Base-by-base conservation (phyloP, 1,140 invertebrate species). In the Doryteuthis pealeii region DNA sequence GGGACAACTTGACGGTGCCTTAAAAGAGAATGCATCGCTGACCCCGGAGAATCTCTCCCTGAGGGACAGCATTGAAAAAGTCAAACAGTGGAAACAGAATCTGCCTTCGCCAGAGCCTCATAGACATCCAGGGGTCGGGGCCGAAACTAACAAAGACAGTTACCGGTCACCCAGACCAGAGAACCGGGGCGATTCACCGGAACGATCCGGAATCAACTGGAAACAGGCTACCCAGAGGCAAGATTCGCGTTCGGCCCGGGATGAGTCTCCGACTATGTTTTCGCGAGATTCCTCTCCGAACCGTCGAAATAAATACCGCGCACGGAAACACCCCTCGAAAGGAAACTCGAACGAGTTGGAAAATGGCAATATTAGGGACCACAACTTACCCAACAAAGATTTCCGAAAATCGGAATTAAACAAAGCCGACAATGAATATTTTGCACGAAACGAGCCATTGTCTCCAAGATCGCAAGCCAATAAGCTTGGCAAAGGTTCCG, bases 321-420 rank as follows among this genome's bases (percentile, higher is more conserved):
- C 30, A 40, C 71, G 65, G 14, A 79, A 74, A 31, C 74, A 77
- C 15, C 15, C 67, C 12, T 76, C 78, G 26, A 72, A 80, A 54
- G 73, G 75, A 3, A 78, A 75, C 5, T 80, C 79, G 18, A 77
- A 74, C 54, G 82, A 84, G 74, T 83, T 76, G 33, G 75, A 77
- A 69, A 70, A 73, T 49, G 80, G 83, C 31, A 76, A 80, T 58
- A 77, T 79, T 15, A 49, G 72, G 28, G 79, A 81, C 33, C 62
- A 71, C 30, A 76, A 78, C 66, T 72, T 82, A 49, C 82, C 79
- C 31, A 93, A 93, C 83, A 93, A 93, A 87, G 92, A 93, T 82
- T 93, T 93, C 80, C 89, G 93, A 15, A 93, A 94, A 84, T 93
- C 92, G 0, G 90, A 91, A 0, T 84, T 93, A 12, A 94, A 93